These are phyloP conservation scores for Lumbricus terrestris DNA, from an alignment of 2,888 invertebrate genomes.

Conservation along the genomic window DNA sequence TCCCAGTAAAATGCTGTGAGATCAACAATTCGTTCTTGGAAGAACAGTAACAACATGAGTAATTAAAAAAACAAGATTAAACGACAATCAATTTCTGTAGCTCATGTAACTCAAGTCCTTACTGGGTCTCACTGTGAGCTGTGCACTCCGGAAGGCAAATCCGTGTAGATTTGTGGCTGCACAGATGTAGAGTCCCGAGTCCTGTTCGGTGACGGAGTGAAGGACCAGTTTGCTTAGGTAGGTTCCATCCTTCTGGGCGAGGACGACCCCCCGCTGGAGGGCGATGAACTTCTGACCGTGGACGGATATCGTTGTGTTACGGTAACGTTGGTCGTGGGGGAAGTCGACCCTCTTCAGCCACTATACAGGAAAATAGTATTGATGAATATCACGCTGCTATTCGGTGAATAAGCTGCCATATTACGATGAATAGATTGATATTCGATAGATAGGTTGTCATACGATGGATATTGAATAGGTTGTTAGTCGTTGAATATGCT, in stretches of 20 bases:
- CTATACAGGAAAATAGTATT: background rate
- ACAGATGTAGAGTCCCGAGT: background rate
- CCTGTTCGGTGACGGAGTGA: background rate
- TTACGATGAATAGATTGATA: too few relatives aligned
- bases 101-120: too few relatives aligned
- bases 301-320: background rate
- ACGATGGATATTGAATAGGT: too few relatives aligned
- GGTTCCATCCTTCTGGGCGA: slow-evolving; percentile 12
- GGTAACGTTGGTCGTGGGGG: background rate
- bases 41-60: too few relatives aligned
- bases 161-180: background rate
- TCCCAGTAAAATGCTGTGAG: too few relatives aligned
- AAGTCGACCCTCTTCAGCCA: slow-evolving; percentile 12
- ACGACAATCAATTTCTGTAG: too few relatives aligned
- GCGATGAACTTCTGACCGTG: slow-evolving; percentile 5
- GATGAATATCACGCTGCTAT: too few relatives aligned
- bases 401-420: too few relatives aligned
- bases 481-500: too few relatives aligned
- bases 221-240: background rate
- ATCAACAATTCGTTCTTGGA: too few relatives aligned
- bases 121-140: background rate
- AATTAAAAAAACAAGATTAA: too few relatives aligned
- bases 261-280: background rate
- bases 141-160: background rate
- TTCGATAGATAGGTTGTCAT: too few relatives aligned